phyloP scores from a whole-genome alignment of 2,888 invertebrate species.

The Diloba caeruleocephala region DNA sequence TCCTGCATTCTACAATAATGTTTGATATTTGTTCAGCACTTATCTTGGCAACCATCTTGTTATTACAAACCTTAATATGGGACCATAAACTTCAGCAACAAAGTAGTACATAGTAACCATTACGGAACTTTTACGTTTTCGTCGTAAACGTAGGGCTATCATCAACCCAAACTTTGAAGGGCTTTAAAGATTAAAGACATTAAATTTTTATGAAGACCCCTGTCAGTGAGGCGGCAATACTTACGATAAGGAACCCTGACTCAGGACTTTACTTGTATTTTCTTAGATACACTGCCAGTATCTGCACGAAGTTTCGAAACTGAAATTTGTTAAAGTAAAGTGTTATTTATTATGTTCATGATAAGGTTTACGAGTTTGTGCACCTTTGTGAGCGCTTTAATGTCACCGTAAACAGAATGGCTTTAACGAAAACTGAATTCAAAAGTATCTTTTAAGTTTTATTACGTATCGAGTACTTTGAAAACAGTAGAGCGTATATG shows the following conservation, averaged over 20 bases:
- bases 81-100: slow-evolving; percentile 61
- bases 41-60: slow-evolving; percentile 29
- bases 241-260: slow-evolving; percentile 70
- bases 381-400: slow-evolving; percentile 45
- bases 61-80: slow-evolving; percentile 42
- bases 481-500: slow-evolving; percentile 11
- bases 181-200: slow-evolving; percentile 83
- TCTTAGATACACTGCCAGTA: slow-evolving; percentile 57
- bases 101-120: slow-evolving; percentile 63
- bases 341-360: slow-evolving; percentile 56
- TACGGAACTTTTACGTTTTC: slow-evolving; percentile 70
- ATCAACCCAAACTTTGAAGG: slow-evolving; percentile 74
- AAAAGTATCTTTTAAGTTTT: slow-evolving; percentile 31
- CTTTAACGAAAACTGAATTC: slow-evolving; percentile 49
- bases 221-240: slow-evolving; percentile 72
- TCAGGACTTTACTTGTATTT: slow-evolving; percentile 65
- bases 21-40: slow-evolving; percentile 29
- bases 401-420: slow-evolving; percentile 46
- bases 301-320: slow-evolving; percentile 56
- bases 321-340: slow-evolving; percentile 59
- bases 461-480: slow-evolving; percentile 23
- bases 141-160: slow-evolving; percentile 76
- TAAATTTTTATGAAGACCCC: slow-evolving; percentile 83
- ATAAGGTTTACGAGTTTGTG: slow-evolving; percentile 54
- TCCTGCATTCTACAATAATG: slow-evolving; percentile 17